Conservation (phyloP, 2,888 invertebrate species). For the Sinhomidia bicolor region DNA sequence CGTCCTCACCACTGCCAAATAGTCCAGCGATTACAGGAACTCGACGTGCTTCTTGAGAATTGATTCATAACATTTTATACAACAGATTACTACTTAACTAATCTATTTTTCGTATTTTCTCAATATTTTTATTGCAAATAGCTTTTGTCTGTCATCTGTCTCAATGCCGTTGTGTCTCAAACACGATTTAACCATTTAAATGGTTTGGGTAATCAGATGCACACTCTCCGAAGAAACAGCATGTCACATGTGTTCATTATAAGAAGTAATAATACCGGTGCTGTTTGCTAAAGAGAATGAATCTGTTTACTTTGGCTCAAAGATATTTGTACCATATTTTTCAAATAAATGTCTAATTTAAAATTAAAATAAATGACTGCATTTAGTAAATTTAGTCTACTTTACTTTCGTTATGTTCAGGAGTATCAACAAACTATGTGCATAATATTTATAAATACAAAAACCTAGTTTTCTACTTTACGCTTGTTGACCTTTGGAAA, state of each 20-base stretch:
- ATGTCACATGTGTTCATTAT: slow-evolving; percentile 71
- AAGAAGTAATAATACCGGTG: slow-evolving; percentile 71
- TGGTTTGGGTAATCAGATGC: slow-evolving; percentile 34
- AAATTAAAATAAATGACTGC: too few relatives aligned
- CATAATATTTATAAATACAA: slow-evolving; percentile 20
- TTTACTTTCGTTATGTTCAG: too few relatives aligned
- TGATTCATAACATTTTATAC: too few relatives aligned
- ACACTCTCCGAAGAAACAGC: slow-evolving; percentile 57
- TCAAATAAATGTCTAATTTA: background rate
- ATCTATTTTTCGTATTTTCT: too few relatives aligned
- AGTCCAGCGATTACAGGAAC: slow-evolving; percentile 49
- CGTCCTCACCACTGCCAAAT: slow-evolving; percentile 51
- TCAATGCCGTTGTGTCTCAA: background rate
- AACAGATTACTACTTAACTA: too few relatives aligned
- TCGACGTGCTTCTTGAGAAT: background rate
- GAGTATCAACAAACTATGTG: too few relatives aligned
- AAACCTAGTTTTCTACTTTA: background rate
- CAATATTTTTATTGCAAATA: too few relatives aligned
- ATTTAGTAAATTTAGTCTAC: background rate
- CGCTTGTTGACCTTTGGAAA: slow-evolving; percentile 81
- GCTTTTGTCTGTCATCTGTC: background rate
- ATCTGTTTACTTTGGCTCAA: slow-evolving; percentile 29
- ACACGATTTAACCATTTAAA: background rate
- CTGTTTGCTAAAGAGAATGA: slow-evolving; percentile 56
- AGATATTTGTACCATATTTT: background rate